These are phyloP conservation scores for Chymomyza fuscimana DNA, from an alignment of 2,888 invertebrate genomes.

Conservation along the genomic window DNA sequence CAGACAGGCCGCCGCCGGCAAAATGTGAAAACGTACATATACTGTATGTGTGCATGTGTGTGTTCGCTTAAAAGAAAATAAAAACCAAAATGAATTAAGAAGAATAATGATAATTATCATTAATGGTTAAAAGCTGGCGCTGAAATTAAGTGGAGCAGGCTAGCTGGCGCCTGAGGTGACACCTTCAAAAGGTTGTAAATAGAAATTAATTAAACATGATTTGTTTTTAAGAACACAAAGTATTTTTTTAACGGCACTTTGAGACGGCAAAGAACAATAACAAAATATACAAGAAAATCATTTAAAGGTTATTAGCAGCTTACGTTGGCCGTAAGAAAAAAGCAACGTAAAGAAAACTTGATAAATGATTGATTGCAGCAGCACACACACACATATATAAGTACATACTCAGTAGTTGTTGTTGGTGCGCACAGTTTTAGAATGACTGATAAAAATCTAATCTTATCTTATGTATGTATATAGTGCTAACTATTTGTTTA, in stretches of 20 bases:
- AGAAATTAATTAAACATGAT: conserved; percentile 1
- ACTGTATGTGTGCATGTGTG: not conserved
- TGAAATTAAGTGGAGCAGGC: not conserved
- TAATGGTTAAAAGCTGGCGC: not conserved
- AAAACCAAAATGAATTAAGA: not conserved
- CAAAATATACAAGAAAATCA: conserved; percentile 20
- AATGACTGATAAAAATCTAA: conserved; percentile 28
- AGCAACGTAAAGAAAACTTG: conserved; percentile 35
- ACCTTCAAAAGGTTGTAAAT: not conserved
- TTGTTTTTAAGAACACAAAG: not conserved
- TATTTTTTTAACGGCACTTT: not conserved
- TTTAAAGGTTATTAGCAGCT: conserved; percentile 58
- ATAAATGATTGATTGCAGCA: conserved; percentile 56
- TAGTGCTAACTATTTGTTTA: not conserved
- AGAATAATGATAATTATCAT: not conserved
- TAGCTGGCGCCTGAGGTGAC: not conserved
- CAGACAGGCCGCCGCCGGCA: conserved; percentile 1
- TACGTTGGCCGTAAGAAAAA: conserved; percentile 27
- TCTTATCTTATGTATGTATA: not conserved
- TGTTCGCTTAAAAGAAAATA: not conserved
- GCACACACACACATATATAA: conserved; percentile 4
- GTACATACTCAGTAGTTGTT: conserved; percentile 6
- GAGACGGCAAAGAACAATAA: not conserved
- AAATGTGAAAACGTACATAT: not conserved
- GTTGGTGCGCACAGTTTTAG: conserved; percentile 29